Base-by-base conservation (phyloP, 1,140 invertebrate genomes). In the Apis dorsata region DNA sequence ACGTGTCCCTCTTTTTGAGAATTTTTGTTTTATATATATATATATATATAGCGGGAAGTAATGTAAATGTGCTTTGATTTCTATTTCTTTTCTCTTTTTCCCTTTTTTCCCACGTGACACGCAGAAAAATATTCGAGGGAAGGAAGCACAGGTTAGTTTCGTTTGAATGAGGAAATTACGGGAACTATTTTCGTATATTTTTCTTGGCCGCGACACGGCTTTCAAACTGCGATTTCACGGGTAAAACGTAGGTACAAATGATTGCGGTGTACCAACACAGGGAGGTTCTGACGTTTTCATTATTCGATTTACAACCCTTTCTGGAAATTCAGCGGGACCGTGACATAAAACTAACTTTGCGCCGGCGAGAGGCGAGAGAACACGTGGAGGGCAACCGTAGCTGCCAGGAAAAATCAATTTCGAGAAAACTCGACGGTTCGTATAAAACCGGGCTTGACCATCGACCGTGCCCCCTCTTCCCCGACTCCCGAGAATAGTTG, bases 221-320 rank as follows among this genome's bases (percentile, higher is more conserved):
- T 74, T 79, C 66, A 70, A 87, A 87, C 86, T 75, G 60, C 72
- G 79, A 83, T 88, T 88, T 88, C 80, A 76, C 76, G 68, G 79
- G 76, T 88, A 81, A 87, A 87, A 81, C 86, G 74, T 71, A 75
- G 74, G 79, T 72, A 78, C 74, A 81, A 88, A 88, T 83, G 83
- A 87, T 85, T 85, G 86, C 76, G 86, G 86, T 80, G 79, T 53
- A 74, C 66, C 87, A 72, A 85, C 87, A 79, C 75, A 75, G 78
- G 74, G 79, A 88, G 86, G 79, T 88, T 86, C 87, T 88, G 84
- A 88, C 87, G 84, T 88, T 88, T 88, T 88, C 86, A 88, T 88
- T 88, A 88, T 88, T 88, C 84, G 87, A 88, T 88, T 88, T 88
- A 88, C 87, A 88, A 88, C 84, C 84, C 81, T 88, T 88, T 79